A percentile compares a stretch with the other conserved stretches of the same genome.
Conservation (phyloP, 2,113 vertebrate genomes). For the Cyprinodon variegatus region DNA sequence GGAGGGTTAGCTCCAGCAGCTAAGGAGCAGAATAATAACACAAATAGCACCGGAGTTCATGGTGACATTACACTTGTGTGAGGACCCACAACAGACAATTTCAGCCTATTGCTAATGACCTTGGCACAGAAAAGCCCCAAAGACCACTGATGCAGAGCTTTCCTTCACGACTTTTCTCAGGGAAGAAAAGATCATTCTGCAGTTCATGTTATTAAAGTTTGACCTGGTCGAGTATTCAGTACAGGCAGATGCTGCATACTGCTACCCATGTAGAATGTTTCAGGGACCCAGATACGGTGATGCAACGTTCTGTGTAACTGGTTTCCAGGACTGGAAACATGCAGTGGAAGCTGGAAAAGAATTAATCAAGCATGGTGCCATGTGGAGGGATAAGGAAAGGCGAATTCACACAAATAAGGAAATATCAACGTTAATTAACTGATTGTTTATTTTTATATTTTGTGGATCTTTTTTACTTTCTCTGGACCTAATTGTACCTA, state of each 20-base stretch:
- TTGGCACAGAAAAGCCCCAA: conserved; percentile 8
- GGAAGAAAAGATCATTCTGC: conserved; percentile 5
- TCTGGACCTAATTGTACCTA: too few species aligned
- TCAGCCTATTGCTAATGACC: background rate
- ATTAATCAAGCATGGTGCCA: background rate
- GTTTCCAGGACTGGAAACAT: conserved; percentile 11
- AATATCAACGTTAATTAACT: too few species aligned
- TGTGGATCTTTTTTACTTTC: too few species aligned
- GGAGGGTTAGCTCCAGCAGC: too few species aligned
- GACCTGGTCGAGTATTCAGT: conserved; percentile 15
- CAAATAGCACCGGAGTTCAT: background rate
- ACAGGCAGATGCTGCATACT: conserved; percentile 8
- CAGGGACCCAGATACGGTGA: background rate
- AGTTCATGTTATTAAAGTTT: conserved; percentile 8
- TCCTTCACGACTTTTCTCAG: background rate
- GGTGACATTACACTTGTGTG: background rate
- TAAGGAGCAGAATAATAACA: too few species aligned
- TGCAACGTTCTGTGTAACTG: conserved; percentile 7
- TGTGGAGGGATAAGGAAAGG: conserved; percentile 4
- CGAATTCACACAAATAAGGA: too few species aligned
- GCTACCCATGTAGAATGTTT: conserved; percentile 15
- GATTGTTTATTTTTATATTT: too few species aligned
- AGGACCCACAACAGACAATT: background rate
- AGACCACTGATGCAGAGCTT: background rate
- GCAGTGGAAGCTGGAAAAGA: background rate